Evolutionary conservation across 2,113 vertebrate genomes (phyloP).

Genomic region (Sinocyclocheilus anophthalmus): DNA sequence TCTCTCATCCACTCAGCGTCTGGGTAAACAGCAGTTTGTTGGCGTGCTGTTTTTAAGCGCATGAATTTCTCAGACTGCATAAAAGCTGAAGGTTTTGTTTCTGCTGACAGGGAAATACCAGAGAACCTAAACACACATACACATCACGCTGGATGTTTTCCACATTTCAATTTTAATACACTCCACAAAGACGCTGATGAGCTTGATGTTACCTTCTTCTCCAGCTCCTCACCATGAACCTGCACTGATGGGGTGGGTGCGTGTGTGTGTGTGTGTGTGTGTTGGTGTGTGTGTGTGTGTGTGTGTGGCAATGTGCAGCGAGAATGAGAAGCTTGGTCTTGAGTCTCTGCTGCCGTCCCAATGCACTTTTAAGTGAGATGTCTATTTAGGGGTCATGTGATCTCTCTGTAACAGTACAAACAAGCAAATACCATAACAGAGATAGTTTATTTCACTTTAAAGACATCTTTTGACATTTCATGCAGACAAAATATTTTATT

Average conservation of each 20-base stretch:
- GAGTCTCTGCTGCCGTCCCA: slow-evolving; percentile 45
- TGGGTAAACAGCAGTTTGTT: slow-evolving; percentile 28
- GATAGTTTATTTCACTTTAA: no score
- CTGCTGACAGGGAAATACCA: slow-evolving; percentile 5
- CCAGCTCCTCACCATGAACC: background rate
- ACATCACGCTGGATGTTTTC: slow-evolving; percentile 10
- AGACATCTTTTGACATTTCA: background rate
- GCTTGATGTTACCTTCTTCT: slow-evolving; percentile 27
- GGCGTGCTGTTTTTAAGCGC: background rate
- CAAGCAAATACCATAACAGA: no score
- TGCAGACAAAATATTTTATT: background rate
- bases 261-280: slow-evolving; percentile 10
- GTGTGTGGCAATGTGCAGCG: background rate
- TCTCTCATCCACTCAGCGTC: slow-evolving; percentile 35
- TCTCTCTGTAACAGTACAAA: background rate
- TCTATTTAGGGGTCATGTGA: background rate
- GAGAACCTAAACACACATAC: background rate
- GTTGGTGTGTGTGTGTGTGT: background rate
- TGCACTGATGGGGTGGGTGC: background rate
- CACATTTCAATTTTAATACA: slow-evolving; percentile 20
- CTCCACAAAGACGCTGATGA: slow-evolving; percentile 36
- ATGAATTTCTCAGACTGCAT: slow-evolving; percentile 10
- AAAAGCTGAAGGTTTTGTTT: slow-evolving; percentile 25
- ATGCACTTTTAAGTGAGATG: slow-evolving; percentile 35
- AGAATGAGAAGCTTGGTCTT: no score